Conservation (phyloP, 2,888 invertebrate genomes). For the Nycteola revayana region DNA sequence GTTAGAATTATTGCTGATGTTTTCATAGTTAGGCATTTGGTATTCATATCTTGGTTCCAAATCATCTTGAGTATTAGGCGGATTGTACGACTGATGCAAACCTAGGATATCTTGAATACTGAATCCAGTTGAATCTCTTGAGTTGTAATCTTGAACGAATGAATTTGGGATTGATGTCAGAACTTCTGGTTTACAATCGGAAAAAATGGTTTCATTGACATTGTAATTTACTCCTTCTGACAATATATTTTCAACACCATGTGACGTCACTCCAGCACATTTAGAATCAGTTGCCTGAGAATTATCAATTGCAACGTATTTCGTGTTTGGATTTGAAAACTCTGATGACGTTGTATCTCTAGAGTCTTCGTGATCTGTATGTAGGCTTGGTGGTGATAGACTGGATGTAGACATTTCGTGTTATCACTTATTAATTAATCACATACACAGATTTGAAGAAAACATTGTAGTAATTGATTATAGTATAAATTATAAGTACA, state of each 20-base stretch:
- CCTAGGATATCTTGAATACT: slow-evolving; percentile 78
- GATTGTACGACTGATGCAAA: slow-evolving; percentile 60
- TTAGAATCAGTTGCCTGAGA: slow-evolving; percentile 44
- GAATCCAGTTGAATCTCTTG: slow-evolving; percentile 73
- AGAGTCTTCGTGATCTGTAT: slow-evolving; percentile 55
- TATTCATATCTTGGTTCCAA: slow-evolving; percentile 63
- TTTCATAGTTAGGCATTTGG: slow-evolving; percentile 64
- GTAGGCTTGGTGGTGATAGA: slow-evolving; percentile 57
- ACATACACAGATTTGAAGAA: slow-evolving; percentile 16
- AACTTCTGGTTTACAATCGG: slow-evolving; percentile 58
- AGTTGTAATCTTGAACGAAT: slow-evolving; percentile 72
- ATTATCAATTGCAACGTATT: slow-evolving; percentile 35
- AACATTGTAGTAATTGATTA: slow-evolving; percentile 7
- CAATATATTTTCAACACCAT: slow-evolving; percentile 68
- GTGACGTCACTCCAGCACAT: slow-evolving; percentile 51
- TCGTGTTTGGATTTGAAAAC: slow-evolving; percentile 42
- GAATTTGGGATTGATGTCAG: slow-evolving; percentile 53
- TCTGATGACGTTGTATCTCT: slow-evolving; percentile 55
- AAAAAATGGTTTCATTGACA: slow-evolving; percentile 47
- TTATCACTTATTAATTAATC: slow-evolving; percentile 10
- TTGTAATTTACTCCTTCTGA: slow-evolving; percentile 56
- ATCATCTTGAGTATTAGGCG: slow-evolving; percentile 44
- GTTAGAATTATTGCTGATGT: slow-evolving; percentile 64
- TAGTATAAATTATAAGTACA: slow-evolving; percentile 22
- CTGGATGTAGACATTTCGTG: slow-evolving; percentile 54